Evolutionary conservation across 2,113 vertebrate species (phyloP).

Genomic region (Oncorhynchus gorbuscha): DNA sequence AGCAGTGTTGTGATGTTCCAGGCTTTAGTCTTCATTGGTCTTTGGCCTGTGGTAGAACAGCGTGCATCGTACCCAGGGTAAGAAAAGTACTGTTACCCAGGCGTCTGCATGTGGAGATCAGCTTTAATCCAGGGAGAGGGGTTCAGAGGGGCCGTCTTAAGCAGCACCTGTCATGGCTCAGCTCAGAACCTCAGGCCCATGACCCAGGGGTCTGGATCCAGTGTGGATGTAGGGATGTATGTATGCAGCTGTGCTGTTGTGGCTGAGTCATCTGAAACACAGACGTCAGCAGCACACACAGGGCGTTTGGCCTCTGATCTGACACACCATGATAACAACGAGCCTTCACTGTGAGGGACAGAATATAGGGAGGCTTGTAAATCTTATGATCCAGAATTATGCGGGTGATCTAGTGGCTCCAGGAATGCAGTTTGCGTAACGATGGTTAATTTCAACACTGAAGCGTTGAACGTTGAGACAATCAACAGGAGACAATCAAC

Average conservation of each 20-base stretch:
- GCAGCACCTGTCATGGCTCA: constrained; percentile 71
- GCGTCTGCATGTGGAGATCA: constrained; percentile 61
- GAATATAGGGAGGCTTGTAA: constrained; percentile 55
- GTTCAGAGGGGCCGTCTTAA: constrained; percentile 49
- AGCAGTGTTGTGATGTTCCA: constrained; percentile 26
- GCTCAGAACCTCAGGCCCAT: constrained; percentile 46
- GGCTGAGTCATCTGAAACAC: constrained; percentile 48
- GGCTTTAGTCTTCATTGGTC: constrained; percentile 44
- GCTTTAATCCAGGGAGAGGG: constrained; percentile 56
- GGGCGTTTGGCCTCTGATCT: constrained; percentile 51
- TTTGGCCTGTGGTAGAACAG: constrained; percentile 49
- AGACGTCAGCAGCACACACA: constrained; percentile 31
- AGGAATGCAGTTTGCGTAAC: constrained; percentile 57
- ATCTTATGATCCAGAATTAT: constrained; percentile 65
- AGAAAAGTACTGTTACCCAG: constrained; percentile 46
- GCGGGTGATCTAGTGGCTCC: constrained; percentile 42
- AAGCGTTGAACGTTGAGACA: constrained; percentile 15
- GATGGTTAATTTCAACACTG: constrained; percentile 34
- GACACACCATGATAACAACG: constrained; percentile 56
- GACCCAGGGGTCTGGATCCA: constrained; percentile 21
- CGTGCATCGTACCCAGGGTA: constrained; percentile 20
- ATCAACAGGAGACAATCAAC: not conserved
- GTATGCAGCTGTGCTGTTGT: constrained; percentile 70
- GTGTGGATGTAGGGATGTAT: no score
- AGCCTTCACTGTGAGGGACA: constrained; percentile 45